Base-by-base conservation (phyloP, 2,113 vertebrate species). In the Chionomys nivalis region DNA sequence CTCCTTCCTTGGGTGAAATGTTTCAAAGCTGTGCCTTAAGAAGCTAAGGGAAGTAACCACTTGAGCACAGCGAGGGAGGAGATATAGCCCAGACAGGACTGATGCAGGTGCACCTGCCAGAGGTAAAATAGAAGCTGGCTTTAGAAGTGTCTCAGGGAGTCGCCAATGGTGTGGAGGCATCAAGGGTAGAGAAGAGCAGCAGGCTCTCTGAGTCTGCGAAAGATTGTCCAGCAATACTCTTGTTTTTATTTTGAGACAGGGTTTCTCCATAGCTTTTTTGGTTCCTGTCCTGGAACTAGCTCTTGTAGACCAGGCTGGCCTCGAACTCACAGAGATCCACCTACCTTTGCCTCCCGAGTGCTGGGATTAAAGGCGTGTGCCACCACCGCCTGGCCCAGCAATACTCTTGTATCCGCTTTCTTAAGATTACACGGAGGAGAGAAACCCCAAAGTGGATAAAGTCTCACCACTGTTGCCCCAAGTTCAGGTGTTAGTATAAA, bases 111-210 rank as follows among this genome's bases (percentile, higher is more conserved):
- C 55, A 72, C 55, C 21, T 72, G 12, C 52, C 55, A 42, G 77
- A 88, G 39, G 89, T 68, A 76, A 98, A 98, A 94, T 49, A 90
- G 23, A 42, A 36, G 52, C 42, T 47, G 66, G 83, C 36, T 19
- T 77, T 8, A 66, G 73, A 72, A 70, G 8, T 66, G 68, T 73
- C 47, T n/a, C 36, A 0, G n/a, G n/a, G 5, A 86, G 36, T n/a
- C 85, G 65, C 70, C 31, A 7, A 17, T 0, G 4, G 14, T 42
- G 17, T 12, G 8, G 7, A 24, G 94, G 65, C 93, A 76, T 65
- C 39, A 82, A 36, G 33, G 16, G 36, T 3, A 90, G 76, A 36
- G 79, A 75, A 65, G 42, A 61, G 73, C 13, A 66, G 52, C 49
- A 52, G 31, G n/a, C 0, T 24, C 7, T 55, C 6, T 3, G 16